Evolutionary conservation across 2,888 invertebrate species (phyloP), one percentile per base, ranked within the genome.

Genomic region (Neoscelio sp.): DNA sequence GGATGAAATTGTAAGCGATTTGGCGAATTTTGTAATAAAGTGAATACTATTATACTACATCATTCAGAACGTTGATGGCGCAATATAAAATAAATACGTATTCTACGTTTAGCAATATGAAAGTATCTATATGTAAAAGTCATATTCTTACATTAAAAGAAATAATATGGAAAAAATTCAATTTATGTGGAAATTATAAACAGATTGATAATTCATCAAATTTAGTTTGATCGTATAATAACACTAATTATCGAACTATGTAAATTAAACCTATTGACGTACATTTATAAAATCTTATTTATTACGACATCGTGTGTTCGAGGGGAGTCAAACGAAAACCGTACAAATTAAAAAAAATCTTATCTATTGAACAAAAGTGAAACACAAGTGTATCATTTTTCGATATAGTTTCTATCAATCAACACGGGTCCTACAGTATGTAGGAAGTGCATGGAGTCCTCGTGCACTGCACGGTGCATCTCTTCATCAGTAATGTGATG

Each of bases 211-310:
- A 33, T 10, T 20, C 35, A 35, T 2, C 13, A 8, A 28, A 56
- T 15, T 58, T 56, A 58, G 10, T 65, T 20, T n/a, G 0, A 4
- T 12, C 8, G 3, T 75, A 75, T 13, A 75, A 67, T 38, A 42
- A 52, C 17, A 50, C 64, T 2, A 42, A 30, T 23, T 65, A 74
- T 58, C 12, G 40, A 8, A 74, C 56, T 2, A 74, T 56, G 0
- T 18, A 42, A 44, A 46, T 52, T 17, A 77, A 71, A 50, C 68
- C 70, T 2, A 46, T 17, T 12, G 60, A 67, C 48, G 68, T 76
- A 13, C 46, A 44, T 23, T 0, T 13, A n/a, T n/a, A 17, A 18
- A 60, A 74, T 58, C 18, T 20, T 7, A 62, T n/a, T n/a, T n/a
- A n/a, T n/a, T n/a, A n/a, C n/a, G n/a, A n/a, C n/a, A n/a, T n/a